Percentiles rank a stretch among this genome's conserved stretches.
Conservation (phyloP, 1,140 invertebrate genomes). For the Halesus radiatus region DNA sequence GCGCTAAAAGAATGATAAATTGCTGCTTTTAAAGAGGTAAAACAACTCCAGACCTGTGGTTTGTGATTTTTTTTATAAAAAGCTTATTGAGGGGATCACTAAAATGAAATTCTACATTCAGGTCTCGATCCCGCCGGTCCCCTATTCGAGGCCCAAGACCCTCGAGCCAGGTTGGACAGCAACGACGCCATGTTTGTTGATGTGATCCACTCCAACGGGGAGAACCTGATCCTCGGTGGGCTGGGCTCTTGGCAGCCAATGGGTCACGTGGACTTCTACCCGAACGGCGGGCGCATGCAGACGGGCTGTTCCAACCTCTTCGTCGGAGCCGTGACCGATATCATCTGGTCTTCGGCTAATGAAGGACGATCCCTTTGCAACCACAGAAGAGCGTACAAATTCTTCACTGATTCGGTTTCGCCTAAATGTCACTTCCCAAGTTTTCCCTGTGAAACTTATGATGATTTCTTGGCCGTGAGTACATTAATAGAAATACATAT, state of each 20-base stretch:
- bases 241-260: conserved; percentile 88
- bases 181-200: conserved; percentile 93
- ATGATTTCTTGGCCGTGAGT: conserved; percentile 82
- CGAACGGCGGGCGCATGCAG: conserved; percentile 91
- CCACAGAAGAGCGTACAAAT: conserved; percentile 91
- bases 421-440: conserved; percentile 91
- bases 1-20: too few relatives aligned
- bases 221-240: conserved; percentile 87
- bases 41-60: too few relatives aligned
- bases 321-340: conserved; percentile 90
- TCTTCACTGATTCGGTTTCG: conserved; percentile 94
- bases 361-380: conserved; percentile 92
- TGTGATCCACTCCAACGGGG: conserved; percentile 94
- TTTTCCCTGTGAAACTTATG: conserved; percentile 88
- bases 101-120: conserved; percentile 58
- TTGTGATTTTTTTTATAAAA: too few relatives aligned
- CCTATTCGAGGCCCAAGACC: conserved; percentile 89
- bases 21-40: too few relatives aligned
- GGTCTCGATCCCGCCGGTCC: conserved; percentile 93
- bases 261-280: conserved; percentile 94
- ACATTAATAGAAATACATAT: neutral
- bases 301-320: conserved; percentile 89
- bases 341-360: conserved; percentile 87
- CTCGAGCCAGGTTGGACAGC: conserved; percentile 83
- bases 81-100: too few relatives aligned